Conservation (phyloP, 1,140 invertebrate species). For the Odontomachus brunneus region DNA sequence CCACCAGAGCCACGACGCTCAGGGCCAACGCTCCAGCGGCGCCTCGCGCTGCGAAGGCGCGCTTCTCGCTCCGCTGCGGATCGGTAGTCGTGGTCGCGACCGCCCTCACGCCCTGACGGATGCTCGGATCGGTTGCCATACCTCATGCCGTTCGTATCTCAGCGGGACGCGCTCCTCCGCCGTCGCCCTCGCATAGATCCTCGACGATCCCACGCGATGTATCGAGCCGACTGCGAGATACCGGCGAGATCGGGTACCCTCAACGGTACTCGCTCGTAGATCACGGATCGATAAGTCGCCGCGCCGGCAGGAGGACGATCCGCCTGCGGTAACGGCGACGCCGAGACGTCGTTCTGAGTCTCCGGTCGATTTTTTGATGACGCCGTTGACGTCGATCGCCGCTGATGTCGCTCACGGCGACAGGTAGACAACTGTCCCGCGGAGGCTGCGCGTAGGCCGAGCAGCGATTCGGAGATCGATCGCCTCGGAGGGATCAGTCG, state of each 20-base stretch:
- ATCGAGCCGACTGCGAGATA: background rate
- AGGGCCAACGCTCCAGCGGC: conserved; percentile 90
- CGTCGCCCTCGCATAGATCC: background rate
- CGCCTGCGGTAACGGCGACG: too few species aligned
- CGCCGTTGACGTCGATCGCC: background rate
- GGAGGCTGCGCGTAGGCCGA: background rate
- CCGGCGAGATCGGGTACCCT: too few species aligned
- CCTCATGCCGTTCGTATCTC: conserved; percentile 81
- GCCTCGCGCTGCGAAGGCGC: conserved; percentile 82
- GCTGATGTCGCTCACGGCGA: too few species aligned
- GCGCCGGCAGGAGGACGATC: too few species aligned
- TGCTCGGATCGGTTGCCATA: conserved; percentile 82
- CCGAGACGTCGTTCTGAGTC: too few species aligned
- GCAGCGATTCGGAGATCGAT: background rate
- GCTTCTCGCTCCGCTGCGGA: conserved; percentile 79
- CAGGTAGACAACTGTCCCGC: background rate
- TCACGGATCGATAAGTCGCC: too few species aligned
- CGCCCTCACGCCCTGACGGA: conserved; percentile 82
- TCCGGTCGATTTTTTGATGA: too few species aligned
- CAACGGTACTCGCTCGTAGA: background rate
- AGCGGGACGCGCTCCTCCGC: conserved; percentile 19
- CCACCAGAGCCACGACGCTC: conserved; percentile 91
- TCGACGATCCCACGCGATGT: background rate
- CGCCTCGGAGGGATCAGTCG: background rate
- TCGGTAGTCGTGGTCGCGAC: conserved; percentile 81